phyloP scores from a whole-genome alignment of 2,797 vertebrate genomes.

The Apodemus agrarius region DNA sequence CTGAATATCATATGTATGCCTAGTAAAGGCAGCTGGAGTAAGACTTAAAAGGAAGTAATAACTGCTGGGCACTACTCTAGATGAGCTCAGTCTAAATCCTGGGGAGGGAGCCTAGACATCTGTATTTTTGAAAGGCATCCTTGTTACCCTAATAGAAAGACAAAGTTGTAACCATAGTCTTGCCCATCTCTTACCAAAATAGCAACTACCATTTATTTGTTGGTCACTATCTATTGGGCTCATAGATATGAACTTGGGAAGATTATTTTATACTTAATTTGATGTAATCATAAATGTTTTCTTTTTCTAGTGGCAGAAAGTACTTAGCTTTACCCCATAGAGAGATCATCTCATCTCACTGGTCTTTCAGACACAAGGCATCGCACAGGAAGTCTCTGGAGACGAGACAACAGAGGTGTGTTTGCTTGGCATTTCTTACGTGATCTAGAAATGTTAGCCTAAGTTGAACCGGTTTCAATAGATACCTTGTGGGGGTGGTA shows the following conservation, averaged over 20 bases:
- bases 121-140: neutral
- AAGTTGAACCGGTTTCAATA: neutral
- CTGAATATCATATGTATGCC: neutral
- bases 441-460: neutral
- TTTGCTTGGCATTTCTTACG: neutral
- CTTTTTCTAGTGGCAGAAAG: neutral
- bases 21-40: neutral
- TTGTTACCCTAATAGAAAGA: neutral
- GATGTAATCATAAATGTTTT: neutral
- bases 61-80: neutral
- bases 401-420: neutral
- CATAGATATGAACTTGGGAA: neutral
- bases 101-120: neutral
- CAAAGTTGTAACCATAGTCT: neutral
- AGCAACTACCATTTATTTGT: neutral
- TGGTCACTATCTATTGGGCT: neutral
- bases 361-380: neutral
- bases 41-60: neutral
- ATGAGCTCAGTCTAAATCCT: neutral
- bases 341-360: neutral
- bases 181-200: neutral
- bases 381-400: neutral
- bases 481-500: fast-evolving
- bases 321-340: neutral
- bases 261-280: neutral